These are phyloP conservation scores for Drosophila busckii DNA, from an alignment of 1,140 invertebrate species.

Conservation along the genomic window DNA sequence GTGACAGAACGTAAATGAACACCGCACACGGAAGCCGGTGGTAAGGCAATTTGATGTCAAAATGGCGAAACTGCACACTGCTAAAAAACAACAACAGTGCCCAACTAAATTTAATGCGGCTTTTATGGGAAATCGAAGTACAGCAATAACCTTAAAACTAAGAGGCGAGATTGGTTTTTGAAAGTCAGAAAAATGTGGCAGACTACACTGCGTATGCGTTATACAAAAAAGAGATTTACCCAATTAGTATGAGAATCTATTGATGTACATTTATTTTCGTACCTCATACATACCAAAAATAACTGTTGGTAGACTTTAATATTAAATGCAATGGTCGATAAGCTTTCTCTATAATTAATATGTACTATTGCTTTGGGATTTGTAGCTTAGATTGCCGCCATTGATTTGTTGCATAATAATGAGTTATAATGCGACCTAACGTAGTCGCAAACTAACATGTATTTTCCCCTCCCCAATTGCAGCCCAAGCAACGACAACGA, in stretches of 20 bases:
- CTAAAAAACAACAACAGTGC: conserved; percentile 27
- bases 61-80: conserved; percentile 1
- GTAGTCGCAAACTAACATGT: conserved; percentile 64
- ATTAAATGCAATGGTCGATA: too few species aligned
- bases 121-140: conserved; percentile 60
- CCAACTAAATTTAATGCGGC: conserved; percentile 37
- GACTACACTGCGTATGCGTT: too few species aligned
- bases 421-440: conserved; percentile 46
- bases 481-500: not conserved
- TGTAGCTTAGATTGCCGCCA: conserved; percentile 24
- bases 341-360: conserved; percentile 16
- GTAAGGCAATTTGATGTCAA: conserved; percentile 7
- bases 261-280: too few species aligned
- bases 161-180: too few species aligned
- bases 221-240: too few species aligned
- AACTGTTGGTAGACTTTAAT: too few species aligned
- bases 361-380: conserved; percentile 5
- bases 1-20: conserved; percentile 72
- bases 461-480: conserved; percentile 20
- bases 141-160: too few species aligned
- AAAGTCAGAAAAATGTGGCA: too few species aligned
- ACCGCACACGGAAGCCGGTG: conserved; percentile 47
- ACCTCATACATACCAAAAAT: too few species aligned
- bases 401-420: conserved; percentile 61
- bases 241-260: too few species aligned